Evolutionary conservation across 2,888 invertebrate genomes (phyloP), one percentile per base, ranked within the genome.

Genomic region (Empis livida): DNA sequence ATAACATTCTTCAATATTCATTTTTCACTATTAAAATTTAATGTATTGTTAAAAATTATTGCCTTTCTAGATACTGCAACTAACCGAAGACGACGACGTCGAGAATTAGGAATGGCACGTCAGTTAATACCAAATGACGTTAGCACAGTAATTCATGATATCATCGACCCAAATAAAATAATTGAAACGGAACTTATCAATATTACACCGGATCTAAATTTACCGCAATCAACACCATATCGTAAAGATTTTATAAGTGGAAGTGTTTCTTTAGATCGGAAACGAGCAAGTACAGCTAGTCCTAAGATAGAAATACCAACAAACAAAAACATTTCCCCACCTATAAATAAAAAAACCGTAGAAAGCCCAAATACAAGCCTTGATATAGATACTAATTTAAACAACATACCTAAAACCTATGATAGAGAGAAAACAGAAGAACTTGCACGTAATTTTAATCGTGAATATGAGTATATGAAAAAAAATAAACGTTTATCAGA

Each of bases 71-170:
- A 27, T 27, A 27, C 6, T 27, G 8, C 2, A 27, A 27, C 2
- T 9, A 27, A 27, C 9, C 61, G 67, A 40, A 60, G 69, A 9
- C 61, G 70, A 32, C 61, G 66, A 10, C 64, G 68, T 31, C 68
- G 68, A 16, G 67, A 67, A 48, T 52, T 65, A 49, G 64, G 65
- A 31, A 59, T 67, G 62, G 59, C 65, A 1, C 62, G 65, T 44
- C 60, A 60, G n/a, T 46, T 66, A 46, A 57, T 66, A 32, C 66
- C 66, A 2, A 57, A 60, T 13, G 62, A 67, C 53, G 64, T 63
- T 55, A 50, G 54, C 42, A 53, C 58, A 27, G 61, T 61, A 3
- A 45, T 64, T 39, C 61, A 61, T 50, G 67, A 66, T 50, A 59
- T 43, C 54, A 56, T 23, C 58, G 60, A 3, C n/a, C 60, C 62